Percentiles rank a stretch among this genome's conserved stretches.
Conservation (phyloP, 2,797 vertebrate species). For the Alfaro cultratus region DNA sequence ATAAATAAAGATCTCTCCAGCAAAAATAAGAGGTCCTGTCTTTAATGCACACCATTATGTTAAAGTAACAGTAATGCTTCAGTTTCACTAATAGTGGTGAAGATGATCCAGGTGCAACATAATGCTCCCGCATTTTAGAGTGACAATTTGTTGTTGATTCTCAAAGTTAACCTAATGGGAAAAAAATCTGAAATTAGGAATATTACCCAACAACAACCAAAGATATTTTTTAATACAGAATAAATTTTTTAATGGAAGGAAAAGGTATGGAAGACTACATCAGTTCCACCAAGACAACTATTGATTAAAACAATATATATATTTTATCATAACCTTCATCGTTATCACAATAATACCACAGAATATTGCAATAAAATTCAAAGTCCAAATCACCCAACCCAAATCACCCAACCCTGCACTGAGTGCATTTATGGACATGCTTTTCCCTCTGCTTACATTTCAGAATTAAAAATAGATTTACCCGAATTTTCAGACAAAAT, state of each 20-base stretch:
- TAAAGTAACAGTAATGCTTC: neutral
- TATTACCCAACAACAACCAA: neutral
- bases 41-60: neutral
- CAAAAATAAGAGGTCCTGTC: neutral
- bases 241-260: neutral
- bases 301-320: too few relatives aligned
- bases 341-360: too few relatives aligned
- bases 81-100: neutral
- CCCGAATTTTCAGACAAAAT: neutral
- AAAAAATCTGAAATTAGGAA: neutral
- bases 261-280: neutral
- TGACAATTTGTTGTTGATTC: neutral
- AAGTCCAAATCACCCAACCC: too few relatives aligned
- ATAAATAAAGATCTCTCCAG: constrained; percentile 54
- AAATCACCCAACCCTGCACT: neutral
- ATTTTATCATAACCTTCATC: too few relatives aligned
- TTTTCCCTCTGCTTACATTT: neutral
- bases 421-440: neutral
- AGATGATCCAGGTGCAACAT: neutral
- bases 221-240: neutral
- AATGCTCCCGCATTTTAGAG: neutral
- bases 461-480: neutral
- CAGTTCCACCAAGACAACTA: neutral
- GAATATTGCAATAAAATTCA: too few relatives aligned
- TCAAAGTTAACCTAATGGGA: neutral